A percentile compares a stretch with the other conserved stretches of the same genome.
Evolutionary conservation across 2,888 invertebrate species (phyloP).

Genomic region (Amphipoea lucens): DNA sequence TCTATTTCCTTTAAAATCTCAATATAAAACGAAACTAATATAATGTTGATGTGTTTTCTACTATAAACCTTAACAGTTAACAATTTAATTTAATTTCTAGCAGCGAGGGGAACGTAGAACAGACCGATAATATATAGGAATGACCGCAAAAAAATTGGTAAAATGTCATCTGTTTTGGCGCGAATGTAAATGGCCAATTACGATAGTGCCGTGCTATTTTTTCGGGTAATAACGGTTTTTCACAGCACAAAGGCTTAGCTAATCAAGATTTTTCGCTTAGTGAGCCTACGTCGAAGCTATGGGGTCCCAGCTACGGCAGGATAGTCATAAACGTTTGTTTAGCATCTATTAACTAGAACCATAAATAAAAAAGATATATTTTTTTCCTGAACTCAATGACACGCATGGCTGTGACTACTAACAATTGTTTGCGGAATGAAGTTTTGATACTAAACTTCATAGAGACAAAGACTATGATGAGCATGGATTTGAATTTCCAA

Average conservation of each 20-base stretch:
- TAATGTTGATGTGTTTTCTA: conserved; percentile 71
- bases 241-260: conserved; percentile 83
- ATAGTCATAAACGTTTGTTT: conserved; percentile 77
- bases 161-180: conserved; percentile 79
- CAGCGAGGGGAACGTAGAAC: conserved; percentile 89
- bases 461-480: conserved; percentile 34
- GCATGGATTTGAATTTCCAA: conserved; percentile 64
- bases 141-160: conserved; percentile 84
- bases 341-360: conserved; percentile 64
- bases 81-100: conserved; percentile 89
- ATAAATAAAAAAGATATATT: conserved; percentile 51
- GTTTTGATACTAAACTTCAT: conserved; percentile 62
- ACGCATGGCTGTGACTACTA: conserved; percentile 84
- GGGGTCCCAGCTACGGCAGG: conserved; percentile 80
- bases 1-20: conserved; percentile 65
- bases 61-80: conserved; percentile 79
- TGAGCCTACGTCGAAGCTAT: conserved; percentile 72
- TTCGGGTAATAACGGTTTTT: conserved; percentile 78
- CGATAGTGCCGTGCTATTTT: conserved; percentile 72
- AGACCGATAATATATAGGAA: conserved; percentile 83
- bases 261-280: conserved; percentile 80
- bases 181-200: conserved; percentile 79
- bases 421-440: conserved; percentile 74
- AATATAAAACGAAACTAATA: conserved; percentile 70
- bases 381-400: conserved; percentile 72